Evolutionary conservation across 2,888 invertebrate species (phyloP).

Genomic region (Andrena bicolor): DNA sequence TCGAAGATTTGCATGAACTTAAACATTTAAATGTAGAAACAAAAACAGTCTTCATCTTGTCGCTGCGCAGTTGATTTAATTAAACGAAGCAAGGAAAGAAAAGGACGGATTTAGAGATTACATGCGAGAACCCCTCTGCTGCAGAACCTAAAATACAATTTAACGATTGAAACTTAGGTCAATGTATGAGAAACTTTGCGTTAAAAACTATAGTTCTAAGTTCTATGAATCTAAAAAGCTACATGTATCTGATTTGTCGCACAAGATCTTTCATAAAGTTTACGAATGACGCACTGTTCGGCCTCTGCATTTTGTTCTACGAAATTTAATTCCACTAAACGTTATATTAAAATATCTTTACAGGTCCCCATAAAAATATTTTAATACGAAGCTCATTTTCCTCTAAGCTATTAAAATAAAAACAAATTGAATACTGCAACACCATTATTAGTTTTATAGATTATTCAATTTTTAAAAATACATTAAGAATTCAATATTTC

Average conservation of each 20-base stretch:
- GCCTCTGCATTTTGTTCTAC: constrained; percentile 66
- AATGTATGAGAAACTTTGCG: constrained; percentile 31
- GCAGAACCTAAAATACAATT: constrained; percentile 88
- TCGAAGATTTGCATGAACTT: constrained; percentile 56
- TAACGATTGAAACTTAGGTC: constrained; percentile 66
- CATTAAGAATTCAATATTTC: constrained; percentile 6
- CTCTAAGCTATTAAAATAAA: constrained; percentile 6
- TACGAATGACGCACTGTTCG: constrained; percentile 51
- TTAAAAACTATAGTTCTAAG: constrained; percentile 24
- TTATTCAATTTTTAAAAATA: constrained; percentile 19
- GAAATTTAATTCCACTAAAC: constrained; percentile 4
- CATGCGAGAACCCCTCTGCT: constrained; percentile 98
- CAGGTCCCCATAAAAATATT: constrained; percentile 10
- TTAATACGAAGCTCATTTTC: constrained; percentile 2
- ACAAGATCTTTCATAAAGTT: background rate
- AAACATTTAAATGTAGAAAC: constrained; percentile 70
- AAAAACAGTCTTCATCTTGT: constrained; percentile 80
- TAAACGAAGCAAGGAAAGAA: constrained; percentile 74
- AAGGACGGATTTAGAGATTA: constrained; percentile 86
- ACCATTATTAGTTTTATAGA: constrained; percentile 25
- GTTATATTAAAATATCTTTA: constrained; percentile 8
- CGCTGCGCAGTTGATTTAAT: constrained; percentile 74
- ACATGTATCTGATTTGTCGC: background rate
- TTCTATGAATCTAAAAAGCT: constrained; percentile 13
- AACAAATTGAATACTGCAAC: constrained; percentile 9